Evolutionary conservation across 2,888 invertebrate genomes (phyloP).

Genomic region (Muscina levida): DNA sequence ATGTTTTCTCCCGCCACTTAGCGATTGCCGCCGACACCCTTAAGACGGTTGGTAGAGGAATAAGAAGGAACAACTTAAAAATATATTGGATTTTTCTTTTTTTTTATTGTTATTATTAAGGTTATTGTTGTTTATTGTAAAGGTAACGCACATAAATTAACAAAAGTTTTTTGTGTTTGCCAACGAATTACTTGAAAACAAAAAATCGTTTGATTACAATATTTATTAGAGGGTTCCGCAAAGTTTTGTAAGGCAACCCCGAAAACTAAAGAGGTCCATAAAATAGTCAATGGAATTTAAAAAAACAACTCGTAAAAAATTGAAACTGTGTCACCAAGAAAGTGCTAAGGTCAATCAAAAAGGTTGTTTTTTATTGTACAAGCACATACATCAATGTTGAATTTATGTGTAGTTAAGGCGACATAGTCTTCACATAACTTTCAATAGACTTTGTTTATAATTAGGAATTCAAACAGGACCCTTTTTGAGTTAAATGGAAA

Average conservation of each 20-base stretch:
- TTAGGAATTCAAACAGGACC: too few relatives aligned
- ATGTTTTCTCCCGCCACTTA: neutral
- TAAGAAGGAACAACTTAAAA: constrained; percentile 11
- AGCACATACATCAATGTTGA: too few relatives aligned
- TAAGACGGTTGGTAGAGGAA: neutral
- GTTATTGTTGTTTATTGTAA: constrained; percentile 3
- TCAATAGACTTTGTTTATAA: too few relatives aligned
- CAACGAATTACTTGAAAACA: neutral
- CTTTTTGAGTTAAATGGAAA: too few relatives aligned
- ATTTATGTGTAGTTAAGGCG: too few relatives aligned
- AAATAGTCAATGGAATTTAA: neutral
- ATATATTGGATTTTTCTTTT: constrained; percentile 21
- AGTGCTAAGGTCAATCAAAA: too few relatives aligned
- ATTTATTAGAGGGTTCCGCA: constrained; percentile 10
- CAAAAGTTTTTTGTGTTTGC: constrained; percentile 10
- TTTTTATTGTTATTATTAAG: neutral
- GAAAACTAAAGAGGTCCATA: neutral
- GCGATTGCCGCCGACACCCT: neutral
- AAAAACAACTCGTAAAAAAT: neutral
- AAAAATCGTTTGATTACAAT: constrained; percentile 12
- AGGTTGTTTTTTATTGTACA: too few relatives aligned
- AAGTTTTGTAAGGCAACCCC: neutral
- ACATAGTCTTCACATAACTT: too few relatives aligned
- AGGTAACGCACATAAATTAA: constrained; percentile 17
- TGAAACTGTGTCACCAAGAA: neutral